Percentiles rank a stretch among this genome's conserved stretches.
Conservation (phyloP, 2,797 vertebrate genomes). For the Sebastes itinus region DNA sequence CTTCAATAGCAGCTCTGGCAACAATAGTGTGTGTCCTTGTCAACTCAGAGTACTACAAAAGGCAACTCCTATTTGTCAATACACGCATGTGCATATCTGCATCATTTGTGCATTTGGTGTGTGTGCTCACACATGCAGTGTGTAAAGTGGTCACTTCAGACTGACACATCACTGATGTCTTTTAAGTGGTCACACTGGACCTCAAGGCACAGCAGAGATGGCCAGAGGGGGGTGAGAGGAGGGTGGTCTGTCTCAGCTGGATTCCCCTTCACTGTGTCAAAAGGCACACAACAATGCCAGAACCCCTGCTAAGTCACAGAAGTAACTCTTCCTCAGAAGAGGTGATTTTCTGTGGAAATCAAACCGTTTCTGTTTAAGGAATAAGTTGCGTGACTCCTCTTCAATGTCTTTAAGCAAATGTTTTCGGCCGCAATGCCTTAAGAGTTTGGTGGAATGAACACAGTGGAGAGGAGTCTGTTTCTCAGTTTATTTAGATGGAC, state of each 20-base stretch:
- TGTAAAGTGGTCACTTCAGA: no score
- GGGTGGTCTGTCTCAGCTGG: neutral
- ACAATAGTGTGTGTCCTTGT: neutral
- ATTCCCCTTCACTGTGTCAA: conserved; percentile 1
- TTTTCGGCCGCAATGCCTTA: neutral
- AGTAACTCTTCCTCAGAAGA: neutral
- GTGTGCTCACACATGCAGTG: neutral
- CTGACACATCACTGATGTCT: neutral
- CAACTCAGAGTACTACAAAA: neutral
- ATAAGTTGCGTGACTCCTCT: neutral
- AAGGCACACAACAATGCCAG: conserved; percentile 15
- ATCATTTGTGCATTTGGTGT: neutral
- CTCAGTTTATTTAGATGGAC: neutral
- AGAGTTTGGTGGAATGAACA: neutral
- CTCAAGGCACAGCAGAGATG: neutral
- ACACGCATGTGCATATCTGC: neutral
- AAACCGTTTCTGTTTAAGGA: neutral
- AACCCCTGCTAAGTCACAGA: no score
- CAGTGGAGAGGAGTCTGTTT: neutral
- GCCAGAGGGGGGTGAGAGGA: neutral
- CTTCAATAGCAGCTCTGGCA: neutral
- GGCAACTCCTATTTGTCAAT: neutral
- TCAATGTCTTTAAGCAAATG: neutral
- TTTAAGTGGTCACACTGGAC: neutral
- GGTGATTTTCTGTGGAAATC: neutral